Evolutionary conservation across 1,140 invertebrate genomes (phyloP).

Genomic region (Cryptotermes secundus): DNA sequence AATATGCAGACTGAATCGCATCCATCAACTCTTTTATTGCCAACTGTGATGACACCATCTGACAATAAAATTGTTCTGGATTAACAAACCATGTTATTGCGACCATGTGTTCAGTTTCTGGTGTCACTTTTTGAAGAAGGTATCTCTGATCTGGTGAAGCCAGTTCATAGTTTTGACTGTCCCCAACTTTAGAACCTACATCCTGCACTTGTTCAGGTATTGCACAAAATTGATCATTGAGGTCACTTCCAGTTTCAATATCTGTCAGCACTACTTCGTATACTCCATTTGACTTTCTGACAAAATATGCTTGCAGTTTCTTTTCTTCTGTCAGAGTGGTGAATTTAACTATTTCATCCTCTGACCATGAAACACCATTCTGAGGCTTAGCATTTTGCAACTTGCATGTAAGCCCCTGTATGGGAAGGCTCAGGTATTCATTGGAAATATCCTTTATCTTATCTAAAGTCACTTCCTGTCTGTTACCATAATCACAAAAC

Average conservation of each 20-base stretch:
- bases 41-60: constrained; percentile 50
- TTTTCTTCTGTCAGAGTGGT: constrained; percentile 36
- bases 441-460: constrained; percentile 46
- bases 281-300: constrained; percentile 40
- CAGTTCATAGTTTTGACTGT: constrained; percentile 42
- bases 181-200: constrained; percentile 38
- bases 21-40: constrained; percentile 67
- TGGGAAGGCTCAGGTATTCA: constrained; percentile 41
- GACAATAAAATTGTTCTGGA: constrained; percentile 68
- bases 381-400: constrained; percentile 38
- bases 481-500: constrained; percentile 60
- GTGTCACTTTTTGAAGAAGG: constrained; percentile 41
- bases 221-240: constrained; percentile 46
- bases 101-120: constrained; percentile 47
- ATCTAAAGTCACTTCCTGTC: constrained; percentile 41
- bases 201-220: constrained; percentile 39
- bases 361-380: constrained; percentile 38
- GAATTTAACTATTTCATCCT: constrained; percentile 40
- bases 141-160: constrained; percentile 47
- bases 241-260: constrained; percentile 38
- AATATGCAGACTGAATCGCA: constrained; percentile 65
- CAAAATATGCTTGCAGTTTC: constrained; percentile 45
- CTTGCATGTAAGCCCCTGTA: constrained; percentile 48
- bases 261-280: constrained; percentile 45
- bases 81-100: constrained; percentile 63